Evolutionary conservation across 1,140 invertebrate genomes (phyloP).

Genomic region (Drosophila jambulina): DNA sequence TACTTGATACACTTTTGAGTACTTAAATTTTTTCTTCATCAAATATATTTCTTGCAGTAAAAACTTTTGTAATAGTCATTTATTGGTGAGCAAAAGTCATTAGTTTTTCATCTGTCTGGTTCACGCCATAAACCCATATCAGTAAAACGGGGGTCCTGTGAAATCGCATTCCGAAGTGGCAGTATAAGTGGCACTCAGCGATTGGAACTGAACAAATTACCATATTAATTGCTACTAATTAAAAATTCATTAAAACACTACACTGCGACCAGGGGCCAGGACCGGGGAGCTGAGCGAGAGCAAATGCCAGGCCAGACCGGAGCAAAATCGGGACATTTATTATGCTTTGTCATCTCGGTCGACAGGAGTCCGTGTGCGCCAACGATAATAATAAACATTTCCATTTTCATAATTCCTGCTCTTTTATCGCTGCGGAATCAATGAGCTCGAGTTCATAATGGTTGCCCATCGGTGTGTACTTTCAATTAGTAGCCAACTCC

Average conservation of each 20-base stretch:
- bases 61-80: not conserved
- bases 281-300: conserved; percentile 16
- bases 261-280: conserved; percentile 31
- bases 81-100: not conserved
- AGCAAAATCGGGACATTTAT: conserved; percentile 63
- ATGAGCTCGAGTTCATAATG: conserved; percentile 68
- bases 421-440: conserved; percentile 67
- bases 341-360: conserved; percentile 79
- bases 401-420: conserved; percentile 68
- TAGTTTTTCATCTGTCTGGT: conserved; percentile 7
- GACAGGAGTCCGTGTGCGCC: conserved; percentile 57
- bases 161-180: conserved; percentile 11
- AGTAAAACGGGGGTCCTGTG: not conserved
- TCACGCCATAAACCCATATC: conserved; percentile 1
- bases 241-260: conserved; percentile 81
- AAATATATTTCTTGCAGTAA: not conserved
- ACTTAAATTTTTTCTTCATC: not conserved
- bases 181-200: conserved; percentile 27
- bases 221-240: conserved; percentile 83
- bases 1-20: not conserved
- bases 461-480: conserved; percentile 59
- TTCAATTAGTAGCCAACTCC: conserved; percentile 81
- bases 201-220: conserved; percentile 79
- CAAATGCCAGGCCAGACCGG: conserved; percentile 41
- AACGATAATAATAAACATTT: conserved; percentile 82